Percentiles rank a stretch among this genome's conserved stretches.
These are phyloP conservation scores for Hemicentrotus pulcherrimus DNA, from an alignment of 35 echinoderm and acorn worm species.

Conservation along the genomic window DNA sequence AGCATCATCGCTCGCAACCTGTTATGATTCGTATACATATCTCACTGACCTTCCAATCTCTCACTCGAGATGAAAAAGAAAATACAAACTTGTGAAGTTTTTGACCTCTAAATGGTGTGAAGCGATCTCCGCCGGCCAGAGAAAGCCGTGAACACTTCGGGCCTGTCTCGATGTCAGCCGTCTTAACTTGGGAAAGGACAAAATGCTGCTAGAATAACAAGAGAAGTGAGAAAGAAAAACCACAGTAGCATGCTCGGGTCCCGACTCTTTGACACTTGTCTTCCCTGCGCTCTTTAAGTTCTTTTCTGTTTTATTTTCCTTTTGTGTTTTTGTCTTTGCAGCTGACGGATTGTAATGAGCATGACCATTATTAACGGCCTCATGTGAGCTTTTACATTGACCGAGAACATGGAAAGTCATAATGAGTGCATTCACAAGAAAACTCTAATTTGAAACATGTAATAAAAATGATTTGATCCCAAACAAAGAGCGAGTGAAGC, in stretches of 20 bases:
- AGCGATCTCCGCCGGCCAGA: neutral
- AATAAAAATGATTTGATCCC: neutral
- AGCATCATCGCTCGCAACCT: neutral
- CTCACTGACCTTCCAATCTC: neutral
- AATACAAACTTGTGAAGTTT: constrained; percentile 5
- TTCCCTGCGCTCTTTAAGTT: neutral
- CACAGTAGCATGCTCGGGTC: neutral
- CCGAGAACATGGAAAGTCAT: neutral
- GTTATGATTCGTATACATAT: neutral
- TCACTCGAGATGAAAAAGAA: neutral
- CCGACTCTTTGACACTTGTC: neutral
- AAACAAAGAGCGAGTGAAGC: neutral
- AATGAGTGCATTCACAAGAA: neutral
- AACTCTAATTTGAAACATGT: neutral
- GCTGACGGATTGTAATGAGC: neutral
- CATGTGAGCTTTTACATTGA: neutral
- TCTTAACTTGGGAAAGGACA: neutral
- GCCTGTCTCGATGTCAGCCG: neutral
- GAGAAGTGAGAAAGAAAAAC: constrained; percentile 12
- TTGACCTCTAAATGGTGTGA: neutral
- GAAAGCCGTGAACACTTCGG: neutral
- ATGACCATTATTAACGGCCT: too few species aligned
- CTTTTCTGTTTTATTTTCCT: neutral
- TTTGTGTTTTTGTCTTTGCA: neutral
- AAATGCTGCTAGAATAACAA: constrained; percentile 4